These are phyloP conservation scores for Leucophora obtusa DNA, from an alignment of 2,888 invertebrate genomes.

Conservation along the genomic window DNA sequence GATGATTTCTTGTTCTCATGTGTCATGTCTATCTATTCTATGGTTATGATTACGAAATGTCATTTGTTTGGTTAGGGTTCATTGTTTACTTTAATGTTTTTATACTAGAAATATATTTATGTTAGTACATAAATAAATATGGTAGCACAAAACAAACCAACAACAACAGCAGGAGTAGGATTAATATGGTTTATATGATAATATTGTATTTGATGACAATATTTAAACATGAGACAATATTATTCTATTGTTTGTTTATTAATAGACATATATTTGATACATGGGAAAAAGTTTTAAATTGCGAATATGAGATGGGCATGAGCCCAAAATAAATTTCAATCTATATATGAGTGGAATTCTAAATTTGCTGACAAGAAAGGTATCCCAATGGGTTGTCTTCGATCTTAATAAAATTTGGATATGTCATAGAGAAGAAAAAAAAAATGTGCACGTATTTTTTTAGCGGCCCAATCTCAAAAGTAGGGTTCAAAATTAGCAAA, in stretches of 20 bases:
- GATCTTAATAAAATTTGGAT: too few species aligned
- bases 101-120: neutral
- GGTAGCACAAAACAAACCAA: neutral
- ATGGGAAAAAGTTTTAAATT: too few species aligned
- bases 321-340: too few species aligned
- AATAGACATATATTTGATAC: too few species aligned
- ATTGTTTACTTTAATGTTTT: constrained; percentile 13
- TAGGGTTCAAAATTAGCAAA: too few species aligned
- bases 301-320: too few species aligned
- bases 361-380: too few species aligned
- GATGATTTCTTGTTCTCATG: constrained; percentile 32
- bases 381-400: too few species aligned
- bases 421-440: too few species aligned
- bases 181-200: constrained; percentile 42
- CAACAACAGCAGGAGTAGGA: neutral
- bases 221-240: constrained; percentile 38
- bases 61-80: neutral
- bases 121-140: neutral
- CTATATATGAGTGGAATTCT: too few species aligned
- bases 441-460: too few species aligned
- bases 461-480: too few species aligned
- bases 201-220: constrained; percentile 53
- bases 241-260: constrained; percentile 17
- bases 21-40: neutral
- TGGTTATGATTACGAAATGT: neutral